Base-by-base conservation (phyloP, 2,797 vertebrate species). In the Glossophaga mutica region DNA sequence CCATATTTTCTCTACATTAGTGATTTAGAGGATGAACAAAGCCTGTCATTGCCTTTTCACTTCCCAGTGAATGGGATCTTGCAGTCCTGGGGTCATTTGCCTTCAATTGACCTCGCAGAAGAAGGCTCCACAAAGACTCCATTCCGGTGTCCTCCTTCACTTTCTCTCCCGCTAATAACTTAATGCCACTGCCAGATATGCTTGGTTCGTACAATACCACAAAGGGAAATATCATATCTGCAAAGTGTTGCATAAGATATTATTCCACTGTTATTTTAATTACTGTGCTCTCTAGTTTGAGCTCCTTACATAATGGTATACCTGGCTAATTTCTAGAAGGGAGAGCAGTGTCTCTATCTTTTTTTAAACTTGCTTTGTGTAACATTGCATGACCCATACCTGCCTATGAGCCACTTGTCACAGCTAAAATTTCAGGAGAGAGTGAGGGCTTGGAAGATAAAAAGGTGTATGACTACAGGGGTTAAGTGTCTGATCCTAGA, bases 151-250 rank as follows among this genome's bases (percentile, higher is more conserved):
- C 84, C 83, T 96, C 87, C 84, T 44, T 91, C 24, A 48, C 59
- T 94, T 95, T 67, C 42, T 39, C 48, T 93, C 92, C 78, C 76
- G 59, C 48, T 95, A 97, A 93, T 76, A 22, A 55, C 48, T 65
- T 44, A 91, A 68, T 65, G 57, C 44, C 59, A 70, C 92, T 77
- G 89, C 83, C 59, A 59, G 48, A 55, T 57, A 70, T 65, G 48
- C 68, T 81, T 76, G 39, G 52, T 87, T 82, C 86, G 37, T 92
- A 96, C 77, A 96, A 95, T 94, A 73, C 71, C 55, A 85, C 95
- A 93, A 94, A 97, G 91, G 89, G 96, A 96, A 97, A 98, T 96
- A 95, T 90, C 91, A 87, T 96, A 94, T 96, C 95, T 95, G 90
- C 59, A 91, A 83, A 95, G 83, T 85, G 67, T 90, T 82, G 55